These are phyloP conservation scores for Sylvia atricapilla DNA, from an alignment of 2,113 vertebrate genomes.

Conservation along the genomic window DNA sequence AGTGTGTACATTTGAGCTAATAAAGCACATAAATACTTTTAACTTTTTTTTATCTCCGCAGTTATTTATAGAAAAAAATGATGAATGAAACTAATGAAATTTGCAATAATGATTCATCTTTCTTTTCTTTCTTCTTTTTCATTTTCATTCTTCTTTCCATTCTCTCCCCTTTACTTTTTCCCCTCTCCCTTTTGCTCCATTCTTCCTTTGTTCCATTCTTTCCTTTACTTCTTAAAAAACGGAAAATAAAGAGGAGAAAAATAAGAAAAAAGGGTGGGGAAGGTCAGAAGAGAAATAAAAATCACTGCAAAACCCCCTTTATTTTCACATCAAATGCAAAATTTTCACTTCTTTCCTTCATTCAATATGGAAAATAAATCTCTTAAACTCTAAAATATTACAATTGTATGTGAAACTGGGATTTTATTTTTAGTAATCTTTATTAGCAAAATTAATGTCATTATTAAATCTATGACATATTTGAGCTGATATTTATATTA, in stretches of 20 bases:
- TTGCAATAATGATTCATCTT: neutral
- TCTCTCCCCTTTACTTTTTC: neutral
- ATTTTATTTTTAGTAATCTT: neutral
- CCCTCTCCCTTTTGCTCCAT: rapidly evolving
- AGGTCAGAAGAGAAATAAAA: neutral
- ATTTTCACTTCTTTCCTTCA: neutral
- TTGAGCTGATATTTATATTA: neutral
- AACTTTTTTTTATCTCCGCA: neutral
- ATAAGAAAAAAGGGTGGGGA: rapidly evolving
- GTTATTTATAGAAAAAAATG: neutral
- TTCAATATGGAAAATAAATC: neutral
- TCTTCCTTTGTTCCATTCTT: neutral
- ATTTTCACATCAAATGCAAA: neutral
- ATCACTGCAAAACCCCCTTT: neutral
- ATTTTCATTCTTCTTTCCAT: neutral
- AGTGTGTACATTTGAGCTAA: neutral
- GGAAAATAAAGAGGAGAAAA: neutral
- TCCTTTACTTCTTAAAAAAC: neutral
- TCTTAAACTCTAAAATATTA: neutral
- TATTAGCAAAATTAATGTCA: neutral
- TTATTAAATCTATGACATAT: neutral
- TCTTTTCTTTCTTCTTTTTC: neutral
- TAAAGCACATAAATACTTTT: neutral
- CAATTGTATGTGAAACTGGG: neutral
- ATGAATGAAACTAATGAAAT: neutral